Evolutionary conservation across 1,140 invertebrate genomes (phyloP).

Genomic region (Tetramorium alpestre): DNA sequence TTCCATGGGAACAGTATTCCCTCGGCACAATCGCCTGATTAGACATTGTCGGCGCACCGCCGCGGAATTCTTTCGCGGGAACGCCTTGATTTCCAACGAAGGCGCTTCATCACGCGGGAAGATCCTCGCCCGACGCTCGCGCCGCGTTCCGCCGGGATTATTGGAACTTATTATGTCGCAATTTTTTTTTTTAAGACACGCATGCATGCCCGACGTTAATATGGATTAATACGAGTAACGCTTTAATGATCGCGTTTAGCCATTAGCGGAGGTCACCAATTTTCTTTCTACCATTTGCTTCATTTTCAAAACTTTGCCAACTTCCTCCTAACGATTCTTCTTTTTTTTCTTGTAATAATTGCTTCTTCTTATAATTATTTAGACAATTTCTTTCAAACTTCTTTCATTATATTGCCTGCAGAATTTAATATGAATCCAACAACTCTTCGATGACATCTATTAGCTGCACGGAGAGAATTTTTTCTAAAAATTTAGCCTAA

Average conservation of each 20-base stretch:
- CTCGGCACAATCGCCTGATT: conserved; percentile 72
- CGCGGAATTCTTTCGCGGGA: conserved; percentile 53
- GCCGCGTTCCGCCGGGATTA: not conserved
- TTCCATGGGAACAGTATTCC: conserved; percentile 82
- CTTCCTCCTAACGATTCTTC: too few species aligned
- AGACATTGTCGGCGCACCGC: conserved; percentile 59
- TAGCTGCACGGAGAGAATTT: too few species aligned
- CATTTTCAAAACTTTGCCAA: too few species aligned
- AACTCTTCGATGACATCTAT: not conserved
- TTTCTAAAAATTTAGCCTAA: too few species aligned
- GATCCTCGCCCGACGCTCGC: not conserved
- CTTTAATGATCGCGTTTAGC: not conserved
- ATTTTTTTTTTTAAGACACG: not conserved
- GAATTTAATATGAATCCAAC: not conserved
- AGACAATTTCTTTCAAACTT: not conserved
- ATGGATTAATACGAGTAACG: not conserved
- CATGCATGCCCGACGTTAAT: not conserved
- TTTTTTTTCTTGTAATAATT: too few species aligned
- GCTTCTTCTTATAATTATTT: too few species aligned
- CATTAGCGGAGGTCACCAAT: not conserved
- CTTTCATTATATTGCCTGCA: not conserved
- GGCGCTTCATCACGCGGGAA: conserved; percentile 57
- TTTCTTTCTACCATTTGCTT: not conserved
- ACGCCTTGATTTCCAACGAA: conserved; percentile 63
- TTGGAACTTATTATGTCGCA: not conserved